Conservation (phyloP, 1,140 invertebrate species). For the Heliconius hermathena region DNA sequence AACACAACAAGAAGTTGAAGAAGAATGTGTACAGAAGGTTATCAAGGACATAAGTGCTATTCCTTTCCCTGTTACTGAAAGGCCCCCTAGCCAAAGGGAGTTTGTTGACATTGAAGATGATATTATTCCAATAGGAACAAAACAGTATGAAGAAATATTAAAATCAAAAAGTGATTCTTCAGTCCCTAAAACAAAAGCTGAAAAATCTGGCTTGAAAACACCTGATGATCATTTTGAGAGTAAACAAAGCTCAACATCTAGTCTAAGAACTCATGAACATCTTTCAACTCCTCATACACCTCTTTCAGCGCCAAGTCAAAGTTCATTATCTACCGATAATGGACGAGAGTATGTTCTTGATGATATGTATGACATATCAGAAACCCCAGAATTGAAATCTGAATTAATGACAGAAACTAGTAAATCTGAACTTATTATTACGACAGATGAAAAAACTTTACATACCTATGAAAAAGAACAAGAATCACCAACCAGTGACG, state of each 20-base stretch:
- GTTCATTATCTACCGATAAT: slow-evolving; percentile 85
- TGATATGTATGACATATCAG: slow-evolving; percentile 82
- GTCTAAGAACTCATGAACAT: slow-evolving; percentile 78
- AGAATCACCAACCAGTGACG: slow-evolving; percentile 92
- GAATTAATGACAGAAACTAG: slow-evolving; percentile 77
- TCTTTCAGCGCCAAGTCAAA: slow-evolving; percentile 84
- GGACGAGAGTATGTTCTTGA: slow-evolving; percentile 84
- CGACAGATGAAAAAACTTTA: slow-evolving; percentile 81
- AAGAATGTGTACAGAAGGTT: slow-evolving; percentile 65
- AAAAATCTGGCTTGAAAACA: slow-evolving; percentile 61
- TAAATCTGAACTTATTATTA: slow-evolving; percentile 80
- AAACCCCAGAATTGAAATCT: slow-evolving; percentile 81
- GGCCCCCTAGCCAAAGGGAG: slow-evolving; percentile 65
- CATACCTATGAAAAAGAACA: slow-evolving; percentile 83
- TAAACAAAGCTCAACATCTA: slow-evolving; percentile 75
- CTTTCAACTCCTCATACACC: slow-evolving; percentile 83
- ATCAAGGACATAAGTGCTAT: slow-evolving; percentile 62
- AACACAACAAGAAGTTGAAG: slow-evolving; percentile 48
- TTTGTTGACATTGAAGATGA: slow-evolving; percentile 76
- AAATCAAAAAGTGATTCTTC: slow-evolving; percentile 78
- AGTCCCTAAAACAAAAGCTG: slow-evolving; percentile 73
- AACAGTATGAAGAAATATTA: slow-evolving; percentile 78
- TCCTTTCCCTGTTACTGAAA: slow-evolving; percentile 69
- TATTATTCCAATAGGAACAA: slow-evolving; percentile 73
- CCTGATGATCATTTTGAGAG: slow-evolving; percentile 67